phyloP scores from a whole-genome alignment of 2,797 vertebrate genomes.

The Silurus aristotelis region DNA sequence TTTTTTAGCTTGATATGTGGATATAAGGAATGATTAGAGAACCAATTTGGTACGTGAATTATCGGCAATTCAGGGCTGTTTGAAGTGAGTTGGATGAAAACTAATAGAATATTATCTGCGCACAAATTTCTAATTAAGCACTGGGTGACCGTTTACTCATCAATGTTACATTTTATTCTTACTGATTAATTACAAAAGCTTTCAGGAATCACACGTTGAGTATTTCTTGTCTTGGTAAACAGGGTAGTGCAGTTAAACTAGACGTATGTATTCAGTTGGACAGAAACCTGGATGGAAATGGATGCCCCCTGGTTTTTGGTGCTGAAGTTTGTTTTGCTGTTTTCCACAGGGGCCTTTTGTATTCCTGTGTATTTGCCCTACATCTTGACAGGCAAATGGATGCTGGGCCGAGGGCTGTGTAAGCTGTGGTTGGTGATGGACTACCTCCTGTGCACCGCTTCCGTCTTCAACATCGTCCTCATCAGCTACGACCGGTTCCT shows the following conservation, averaged over 20 bases:
- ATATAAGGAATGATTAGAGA: too few relatives aligned
- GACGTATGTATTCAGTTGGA: background rate
- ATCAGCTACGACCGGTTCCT: conserved; percentile 90
- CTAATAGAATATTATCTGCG: too few relatives aligned
- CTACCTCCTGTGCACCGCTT: conserved; percentile 86
- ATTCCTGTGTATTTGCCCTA: conserved; percentile 88
- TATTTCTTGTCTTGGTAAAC: background rate
- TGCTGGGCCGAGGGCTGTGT: conserved; percentile 76
- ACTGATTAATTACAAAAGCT: background rate
- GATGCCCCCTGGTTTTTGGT: background rate
- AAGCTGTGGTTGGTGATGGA: conserved; percentile 85
- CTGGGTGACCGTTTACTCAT: background rate
- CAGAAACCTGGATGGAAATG: background rate
- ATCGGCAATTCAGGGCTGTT: too few relatives aligned
- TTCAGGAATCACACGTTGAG: background rate
- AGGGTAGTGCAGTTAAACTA: background rate
- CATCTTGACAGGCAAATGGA: conserved; percentile 75
- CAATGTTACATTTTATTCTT: background rate
- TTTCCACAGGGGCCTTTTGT: conserved; percentile 77
- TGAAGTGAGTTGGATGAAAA: too few relatives aligned
- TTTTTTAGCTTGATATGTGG: too few relatives aligned
- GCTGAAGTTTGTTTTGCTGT: conserved; percentile 29
- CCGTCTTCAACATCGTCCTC: conserved; percentile 88
- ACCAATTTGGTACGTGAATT: too few relatives aligned
- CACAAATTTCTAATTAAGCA: too few relatives aligned